phyloP scores from a whole-genome alignment of 2,113 vertebrate genomes.

The Dinomys branickii region DNA sequence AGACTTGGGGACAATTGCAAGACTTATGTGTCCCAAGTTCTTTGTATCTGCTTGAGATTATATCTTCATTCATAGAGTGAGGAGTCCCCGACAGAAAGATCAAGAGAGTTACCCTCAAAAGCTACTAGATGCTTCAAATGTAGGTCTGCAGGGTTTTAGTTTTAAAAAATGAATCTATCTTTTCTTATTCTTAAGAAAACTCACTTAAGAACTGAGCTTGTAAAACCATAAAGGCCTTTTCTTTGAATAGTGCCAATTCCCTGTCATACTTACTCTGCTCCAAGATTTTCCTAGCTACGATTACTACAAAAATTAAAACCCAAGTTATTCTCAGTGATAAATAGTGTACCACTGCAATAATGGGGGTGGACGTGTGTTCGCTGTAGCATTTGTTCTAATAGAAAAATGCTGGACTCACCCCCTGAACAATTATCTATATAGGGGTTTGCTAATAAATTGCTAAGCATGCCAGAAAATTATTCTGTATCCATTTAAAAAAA shows the following conservation, averaged over 20 bases:
- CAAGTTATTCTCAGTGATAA: slow-evolving; percentile 8
- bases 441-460: slow-evolving; percentile 7
- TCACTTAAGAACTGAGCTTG: slow-evolving; percentile 15
- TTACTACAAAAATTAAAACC: slow-evolving; percentile 3
- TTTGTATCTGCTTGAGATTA: not conserved
- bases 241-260: not conserved
- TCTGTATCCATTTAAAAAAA: not conserved
- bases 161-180: not conserved
- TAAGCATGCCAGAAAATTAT: not conserved
- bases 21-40: not conserved
- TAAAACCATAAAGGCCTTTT: not conserved
- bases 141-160: not conserved
- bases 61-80: not conserved
- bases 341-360: not conserved
- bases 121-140: not conserved
- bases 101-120: not conserved
- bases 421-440: not conserved
- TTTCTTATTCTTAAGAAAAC: slow-evolving; percentile 41
- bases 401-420: not conserved
- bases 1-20: not conserved
- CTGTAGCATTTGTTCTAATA: not conserved
- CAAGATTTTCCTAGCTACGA: not conserved
- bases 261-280: not conserved
- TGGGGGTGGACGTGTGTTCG: not conserved
- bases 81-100: not conserved